Evolutionary conservation across 2,888 invertebrate genomes (phyloP).

Genomic region (Zygothrica quintamaculata): DNA sequence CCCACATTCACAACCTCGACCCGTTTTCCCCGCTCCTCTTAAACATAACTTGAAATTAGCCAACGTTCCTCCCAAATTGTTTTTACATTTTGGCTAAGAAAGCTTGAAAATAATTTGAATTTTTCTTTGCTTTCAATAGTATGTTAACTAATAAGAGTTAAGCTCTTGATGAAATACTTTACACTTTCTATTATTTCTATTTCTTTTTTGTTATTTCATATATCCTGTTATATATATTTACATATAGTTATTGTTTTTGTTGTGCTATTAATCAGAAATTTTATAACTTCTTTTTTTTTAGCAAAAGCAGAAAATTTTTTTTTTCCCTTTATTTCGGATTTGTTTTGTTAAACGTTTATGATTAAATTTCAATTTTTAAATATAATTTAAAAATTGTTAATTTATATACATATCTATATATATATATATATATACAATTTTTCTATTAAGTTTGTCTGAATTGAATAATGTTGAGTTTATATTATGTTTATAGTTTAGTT

Average conservation of each 20-base stretch:
- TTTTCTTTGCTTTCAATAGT: slow-evolving; percentile 11
- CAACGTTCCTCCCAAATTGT: slow-evolving; percentile 31
- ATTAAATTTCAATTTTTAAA: slow-evolving; percentile 79
- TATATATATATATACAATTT: no score
- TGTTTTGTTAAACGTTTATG: slow-evolving; percentile 59
- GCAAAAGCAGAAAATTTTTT: slow-evolving; percentile 55
- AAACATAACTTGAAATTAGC: slow-evolving; percentile 38
- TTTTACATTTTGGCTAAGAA: slow-evolving; percentile 51
- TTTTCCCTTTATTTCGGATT: no score
- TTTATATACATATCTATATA: no score
- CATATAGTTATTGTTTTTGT: slow-evolving; percentile 44
- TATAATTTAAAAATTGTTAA: slow-evolving; percentile 75
- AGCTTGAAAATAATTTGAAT: slow-evolving; percentile 39
- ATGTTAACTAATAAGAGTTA: slow-evolving; percentile 27
- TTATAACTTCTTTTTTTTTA: slow-evolving; percentile 76
- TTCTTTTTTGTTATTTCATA: slow-evolving; percentile 47
- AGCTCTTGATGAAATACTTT: slow-evolving; percentile 26
- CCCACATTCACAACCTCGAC: no score
- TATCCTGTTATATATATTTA: slow-evolving; percentile 9
- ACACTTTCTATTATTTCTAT: slow-evolving; percentile 11
- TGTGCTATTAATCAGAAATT: slow-evolving; percentile 80
- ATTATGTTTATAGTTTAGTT: slow-evolving; percentile 41
- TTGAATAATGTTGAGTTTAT: slow-evolving; percentile 47
- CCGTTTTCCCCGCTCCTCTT: background rate
- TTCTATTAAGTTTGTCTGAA: slow-evolving; percentile 45